A percentile compares a stretch with the other conserved stretches of the same genome.
Conservation (phyloP, 1,140 invertebrate genomes). For the Eubasilissa regina region DNA sequence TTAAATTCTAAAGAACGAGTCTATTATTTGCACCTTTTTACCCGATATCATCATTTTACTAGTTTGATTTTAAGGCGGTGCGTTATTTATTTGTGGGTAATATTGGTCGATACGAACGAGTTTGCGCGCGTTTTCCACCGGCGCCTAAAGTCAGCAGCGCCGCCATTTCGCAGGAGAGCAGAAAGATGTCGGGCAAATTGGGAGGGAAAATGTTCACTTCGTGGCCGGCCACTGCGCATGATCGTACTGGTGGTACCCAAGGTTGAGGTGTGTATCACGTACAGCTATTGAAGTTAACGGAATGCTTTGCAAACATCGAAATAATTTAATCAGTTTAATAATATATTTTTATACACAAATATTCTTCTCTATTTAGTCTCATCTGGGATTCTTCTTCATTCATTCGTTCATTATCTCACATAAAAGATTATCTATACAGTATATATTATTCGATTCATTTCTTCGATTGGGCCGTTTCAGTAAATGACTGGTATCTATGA, state of each 20-base stretch:
- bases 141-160: constrained; percentile 14
- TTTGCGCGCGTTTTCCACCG: constrained; percentile 30
- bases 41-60: not conserved
- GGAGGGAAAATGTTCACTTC: not conserved
- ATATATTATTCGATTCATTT: too few species aligned
- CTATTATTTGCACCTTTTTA: not conserved
- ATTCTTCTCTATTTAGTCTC: too few species aligned
- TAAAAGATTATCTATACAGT: too few species aligned
- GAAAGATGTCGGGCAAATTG: constrained; percentile 20
- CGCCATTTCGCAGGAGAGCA: constrained; percentile 22
- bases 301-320: too few species aligned
- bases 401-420: too few species aligned
- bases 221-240: constrained; percentile 17
- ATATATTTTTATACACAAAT: too few species aligned
- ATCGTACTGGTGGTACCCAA: not conserved
- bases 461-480: too few species aligned
- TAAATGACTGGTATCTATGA: too few species aligned
- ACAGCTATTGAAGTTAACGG: too few species aligned
- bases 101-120: not conserved
- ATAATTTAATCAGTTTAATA: too few species aligned
- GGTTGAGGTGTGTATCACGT: not conserved
- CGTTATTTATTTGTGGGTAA: not conserved
- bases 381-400: too few species aligned
- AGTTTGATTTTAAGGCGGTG: not conserved
- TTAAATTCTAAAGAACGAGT: not conserved